Evolutionary conservation across 1,140 invertebrate species (phyloP), one percentile per base, ranked within the genome.

Genomic region (Dreissena rostriformis): DNA sequence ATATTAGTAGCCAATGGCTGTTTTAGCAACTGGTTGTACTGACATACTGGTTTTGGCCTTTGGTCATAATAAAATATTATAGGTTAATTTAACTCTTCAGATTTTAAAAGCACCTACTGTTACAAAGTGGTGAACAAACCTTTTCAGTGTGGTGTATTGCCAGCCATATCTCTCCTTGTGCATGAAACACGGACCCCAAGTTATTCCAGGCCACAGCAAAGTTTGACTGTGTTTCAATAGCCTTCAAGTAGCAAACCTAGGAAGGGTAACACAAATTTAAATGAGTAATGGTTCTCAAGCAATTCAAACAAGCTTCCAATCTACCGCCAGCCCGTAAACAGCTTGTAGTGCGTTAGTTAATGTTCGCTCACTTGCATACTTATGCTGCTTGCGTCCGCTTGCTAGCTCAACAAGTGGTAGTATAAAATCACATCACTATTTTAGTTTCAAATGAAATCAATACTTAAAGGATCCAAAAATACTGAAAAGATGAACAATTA

Each of bases 121-220:
- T 22, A 15, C 66, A n/a, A 24, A n/a, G 26, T 7, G 26, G 49
- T 2, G n/a, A 61, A 76, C 78, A 79, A 87, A 95, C 94, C 94
- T 99, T 99, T 93, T 99, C 99, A 94, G 99, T 99, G 93, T 99
- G 99, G 94, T 99, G 99, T 89, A 99, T 99, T 10, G 99, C 99
- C 88, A 99, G 95, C 99, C 99, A 99, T 89, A 99, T 99, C 95
- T 99, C 99, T 71, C 98, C 98, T 94, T 99, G 98, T n/a, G 98
- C 98, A 94, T 99, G 99, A 95, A 99, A 99, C 53, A 99, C 99
- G 94, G 99, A 99, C 84, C 99, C 99, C 83, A 99, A 95, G 94
- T 99, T 99, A 94, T 98, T 99, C 99, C 99, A 99, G 70, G 99
- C 99, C 26, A 99, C 99, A 77, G 98, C 98, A 95, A 99, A 99